Evolutionary conservation across 2,888 invertebrate genomes (phyloP), one percentile per base, ranked within the genome.

Genomic region (Tortricodes alternella): DNA sequence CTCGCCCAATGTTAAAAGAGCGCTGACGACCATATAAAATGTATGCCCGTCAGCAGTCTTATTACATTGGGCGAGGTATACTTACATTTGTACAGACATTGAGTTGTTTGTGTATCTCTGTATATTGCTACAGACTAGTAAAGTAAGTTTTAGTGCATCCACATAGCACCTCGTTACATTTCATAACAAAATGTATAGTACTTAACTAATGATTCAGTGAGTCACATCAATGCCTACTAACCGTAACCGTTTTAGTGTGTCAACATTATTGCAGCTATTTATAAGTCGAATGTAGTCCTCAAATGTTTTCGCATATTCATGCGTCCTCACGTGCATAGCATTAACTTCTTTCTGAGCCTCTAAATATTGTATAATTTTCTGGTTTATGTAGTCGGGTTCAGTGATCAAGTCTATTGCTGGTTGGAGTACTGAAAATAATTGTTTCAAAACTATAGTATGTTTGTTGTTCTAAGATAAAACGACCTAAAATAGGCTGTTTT

Each of bases 341-440:
- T 94, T 93, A 0, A 94, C 93, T 52, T 95, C 93, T 70, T 96
- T 94, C 62, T 96, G 95, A 16, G 95, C 95, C 78, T 96, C 95
- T 61, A 98, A 93, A 77, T 96, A 97, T 62, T 94, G 93, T 53
- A 97, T 92, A 59, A 98, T 93, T 80, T 96, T 96, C 77, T 95
- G 95, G 82, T 98, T 98, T 68, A 98, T 96, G 77, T 96, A 97
- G 86, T 97, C 97, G 4, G 98, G 97, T 76, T 97, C 96, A 5
- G 97, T 97, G 37, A 98, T 83, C 71, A 95, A 91, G 74, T 97
- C 95, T 69, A 98, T 94, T 57, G 95, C 93, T 49, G 96, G 96
- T 78, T 95, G 95, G 57, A 98, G 89, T 61, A 96, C 96, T 96
- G 71, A 53, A 91, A 91, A 61, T n/a, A n/a, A n/a, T n/a, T n/a